phyloP scores from a whole-genome alignment of 64 coral and sea anemone genomes.

The Porites lutea region DNA sequence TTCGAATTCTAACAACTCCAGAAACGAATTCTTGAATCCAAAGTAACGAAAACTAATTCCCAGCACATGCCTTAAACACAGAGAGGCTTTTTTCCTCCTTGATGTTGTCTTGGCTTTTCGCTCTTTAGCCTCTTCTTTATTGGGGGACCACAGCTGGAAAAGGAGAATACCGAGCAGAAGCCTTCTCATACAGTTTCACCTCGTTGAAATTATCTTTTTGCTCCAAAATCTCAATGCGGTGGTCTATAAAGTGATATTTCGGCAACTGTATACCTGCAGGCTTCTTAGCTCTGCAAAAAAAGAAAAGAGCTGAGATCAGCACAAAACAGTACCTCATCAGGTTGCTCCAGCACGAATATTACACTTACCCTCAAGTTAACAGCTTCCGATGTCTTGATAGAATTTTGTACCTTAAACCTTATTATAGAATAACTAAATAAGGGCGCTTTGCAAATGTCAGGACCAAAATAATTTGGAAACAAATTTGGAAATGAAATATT shows the following conservation, averaged over 20 bases:
- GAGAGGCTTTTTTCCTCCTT: background rate
- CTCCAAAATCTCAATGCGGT: constrained; percentile 1
- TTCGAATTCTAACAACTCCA: background rate
- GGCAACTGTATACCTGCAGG: background rate
- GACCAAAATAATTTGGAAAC: too few species aligned
- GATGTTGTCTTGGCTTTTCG: too few species aligned
- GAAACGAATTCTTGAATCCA: background rate
- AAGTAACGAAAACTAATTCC: background rate
- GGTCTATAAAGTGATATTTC: background rate
- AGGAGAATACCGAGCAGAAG: background rate
- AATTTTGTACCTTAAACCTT: too few species aligned
- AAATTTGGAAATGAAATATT: too few species aligned
- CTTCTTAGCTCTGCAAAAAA: background rate
- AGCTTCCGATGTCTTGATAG: too few species aligned
- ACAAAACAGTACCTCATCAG: too few species aligned
- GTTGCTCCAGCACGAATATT: too few species aligned
- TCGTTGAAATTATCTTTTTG: background rate
- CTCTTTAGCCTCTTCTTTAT: background rate
- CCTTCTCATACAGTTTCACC: background rate
- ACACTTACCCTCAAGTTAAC: too few species aligned
- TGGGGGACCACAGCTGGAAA: background rate
- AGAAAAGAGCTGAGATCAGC: background rate
- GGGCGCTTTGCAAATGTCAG: too few species aligned
- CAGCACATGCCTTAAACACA: background rate
- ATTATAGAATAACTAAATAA: too few species aligned